These are phyloP conservation scores for Dipodomys spectabilis DNA, from an alignment of 2,113 vertebrate species.

Conservation along the genomic window DNA sequence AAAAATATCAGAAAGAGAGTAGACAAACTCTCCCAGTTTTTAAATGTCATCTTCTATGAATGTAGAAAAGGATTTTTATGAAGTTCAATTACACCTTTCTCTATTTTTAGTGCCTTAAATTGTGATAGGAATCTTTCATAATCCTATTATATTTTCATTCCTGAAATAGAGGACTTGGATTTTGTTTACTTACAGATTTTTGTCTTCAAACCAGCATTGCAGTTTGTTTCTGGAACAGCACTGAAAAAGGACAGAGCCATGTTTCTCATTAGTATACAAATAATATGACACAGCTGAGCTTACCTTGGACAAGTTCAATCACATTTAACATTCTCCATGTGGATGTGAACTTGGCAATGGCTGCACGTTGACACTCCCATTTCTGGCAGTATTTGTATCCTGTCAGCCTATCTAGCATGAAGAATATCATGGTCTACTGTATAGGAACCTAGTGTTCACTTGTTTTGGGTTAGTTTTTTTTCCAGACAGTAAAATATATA, in stretches of 20 bases:
- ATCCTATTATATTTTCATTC: constrained; percentile 16
- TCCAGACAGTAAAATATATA: constrained; percentile 49
- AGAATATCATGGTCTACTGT: constrained; percentile 61
- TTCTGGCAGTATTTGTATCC: constrained; percentile 61
- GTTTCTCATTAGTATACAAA: constrained; percentile 43
- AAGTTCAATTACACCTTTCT: not conserved
- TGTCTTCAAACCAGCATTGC: constrained; percentile 14
- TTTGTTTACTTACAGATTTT: constrained; percentile 17
- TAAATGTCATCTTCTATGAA: not conserved
- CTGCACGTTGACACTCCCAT: constrained; percentile 70
- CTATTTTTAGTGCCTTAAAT: not conserved
- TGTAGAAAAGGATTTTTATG: not conserved
- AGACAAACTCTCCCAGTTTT: too few species aligned
- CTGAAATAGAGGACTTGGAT: not conserved
- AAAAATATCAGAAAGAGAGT: too few species aligned
- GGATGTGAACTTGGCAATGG: constrained; percentile 49
- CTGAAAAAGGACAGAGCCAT: not conserved
- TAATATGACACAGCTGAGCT: not conserved
- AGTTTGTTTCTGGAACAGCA: not conserved
- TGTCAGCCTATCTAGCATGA: constrained; percentile 71
- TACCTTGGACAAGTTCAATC: not conserved
- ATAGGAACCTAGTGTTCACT: constrained; percentile 71
- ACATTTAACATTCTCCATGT: constrained; percentile 56
- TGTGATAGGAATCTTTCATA: not conserved
- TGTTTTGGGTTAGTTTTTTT: constrained; percentile 56